A percentile compares a stretch with the other conserved stretches of the same genome.
These are phyloP conservation scores for Numenius phaeopus DNA, from an alignment of 2,797 vertebrate genomes.

Conservation along the genomic window DNA sequence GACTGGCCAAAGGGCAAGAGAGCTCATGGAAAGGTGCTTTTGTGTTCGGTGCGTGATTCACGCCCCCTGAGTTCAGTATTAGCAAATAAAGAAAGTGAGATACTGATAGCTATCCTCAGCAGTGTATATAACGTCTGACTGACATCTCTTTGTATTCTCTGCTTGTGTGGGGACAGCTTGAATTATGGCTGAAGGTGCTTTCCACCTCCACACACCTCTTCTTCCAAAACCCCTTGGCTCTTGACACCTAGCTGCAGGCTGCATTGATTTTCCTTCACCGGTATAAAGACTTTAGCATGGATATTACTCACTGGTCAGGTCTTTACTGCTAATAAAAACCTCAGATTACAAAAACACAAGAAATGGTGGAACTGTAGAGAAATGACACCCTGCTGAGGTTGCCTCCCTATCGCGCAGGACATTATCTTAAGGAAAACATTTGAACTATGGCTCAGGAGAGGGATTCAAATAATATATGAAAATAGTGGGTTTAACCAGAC, in stretches of 20 bases:
- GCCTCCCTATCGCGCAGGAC: background rate
- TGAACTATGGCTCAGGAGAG: background rate
- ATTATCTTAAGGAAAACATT: background rate
- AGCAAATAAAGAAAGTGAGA: background rate
- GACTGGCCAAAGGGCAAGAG: background rate
- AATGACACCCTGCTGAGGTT: background rate
- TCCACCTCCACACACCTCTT: background rate
- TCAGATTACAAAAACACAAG: slow-evolving; percentile 21
- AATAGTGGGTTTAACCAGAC: background rate
- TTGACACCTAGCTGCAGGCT: slow-evolving; percentile 57
- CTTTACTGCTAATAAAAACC: slow-evolving; percentile 64
- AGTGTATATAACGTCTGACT: background rate
- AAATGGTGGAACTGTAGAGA: background rate
- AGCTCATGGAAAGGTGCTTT: background rate
- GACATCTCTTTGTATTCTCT: background rate
- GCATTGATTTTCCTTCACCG: slow-evolving; percentile 78
- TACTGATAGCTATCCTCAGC: background rate
- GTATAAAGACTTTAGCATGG: slow-evolving; percentile 64
- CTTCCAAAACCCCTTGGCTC: slow-evolving; percentile 26
- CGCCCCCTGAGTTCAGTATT: background rate
- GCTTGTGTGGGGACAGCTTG: slow-evolving; percentile 32
- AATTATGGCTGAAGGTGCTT: slow-evolving; percentile 28
- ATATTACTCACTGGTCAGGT: slow-evolving; percentile 68
- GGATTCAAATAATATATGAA: background rate
- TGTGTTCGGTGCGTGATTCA: background rate